These are phyloP conservation scores for Clistopyga incitator DNA, from an alignment of 2,888 invertebrate species.

Conservation along the genomic window DNA sequence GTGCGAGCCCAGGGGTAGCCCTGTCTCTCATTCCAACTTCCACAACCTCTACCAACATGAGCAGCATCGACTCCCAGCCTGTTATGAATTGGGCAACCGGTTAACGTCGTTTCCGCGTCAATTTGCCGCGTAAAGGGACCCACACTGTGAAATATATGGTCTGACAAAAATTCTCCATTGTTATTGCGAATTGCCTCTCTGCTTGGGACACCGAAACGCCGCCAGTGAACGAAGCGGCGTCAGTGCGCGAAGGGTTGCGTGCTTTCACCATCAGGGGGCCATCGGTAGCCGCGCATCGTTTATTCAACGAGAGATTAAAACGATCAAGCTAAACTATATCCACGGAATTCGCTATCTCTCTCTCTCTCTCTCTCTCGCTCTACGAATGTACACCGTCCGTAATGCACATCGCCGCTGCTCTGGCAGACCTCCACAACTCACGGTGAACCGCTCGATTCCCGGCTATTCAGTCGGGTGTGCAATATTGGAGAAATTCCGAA, in stretches of 20 bases:
- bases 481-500: conserved; percentile 30
- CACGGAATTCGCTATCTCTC: background rate
- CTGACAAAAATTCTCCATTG: conserved; percentile 49
- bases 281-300: conserved; percentile 30
- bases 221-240: background rate
- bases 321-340: conserved; percentile 39
- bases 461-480: background rate
- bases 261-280: conserved; percentile 12
- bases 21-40: background rate
- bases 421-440: conserved; percentile 4
- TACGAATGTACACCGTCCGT: conserved; percentile 7
- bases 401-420: conserved; percentile 29
- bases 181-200: conserved; percentile 51
- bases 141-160: conserved; percentile 29
- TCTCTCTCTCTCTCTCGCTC: background rate
- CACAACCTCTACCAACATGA: conserved; percentile 7
- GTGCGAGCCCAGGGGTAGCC: background rate
- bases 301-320: conserved; percentile 57
- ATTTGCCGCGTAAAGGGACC: conserved; percentile 60
- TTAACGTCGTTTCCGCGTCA: conserved; percentile 69
- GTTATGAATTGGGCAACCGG: conserved; percentile 66
- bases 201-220: background rate
- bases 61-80: conserved; percentile 33
- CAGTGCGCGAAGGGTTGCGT: conserved; percentile 10
- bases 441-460: background rate